Percentiles rank a stretch among this genome's conserved stretches.
Evolutionary conservation across 2,113 vertebrate species (phyloP).

Genomic region (Malaclemys terrapin): DNA sequence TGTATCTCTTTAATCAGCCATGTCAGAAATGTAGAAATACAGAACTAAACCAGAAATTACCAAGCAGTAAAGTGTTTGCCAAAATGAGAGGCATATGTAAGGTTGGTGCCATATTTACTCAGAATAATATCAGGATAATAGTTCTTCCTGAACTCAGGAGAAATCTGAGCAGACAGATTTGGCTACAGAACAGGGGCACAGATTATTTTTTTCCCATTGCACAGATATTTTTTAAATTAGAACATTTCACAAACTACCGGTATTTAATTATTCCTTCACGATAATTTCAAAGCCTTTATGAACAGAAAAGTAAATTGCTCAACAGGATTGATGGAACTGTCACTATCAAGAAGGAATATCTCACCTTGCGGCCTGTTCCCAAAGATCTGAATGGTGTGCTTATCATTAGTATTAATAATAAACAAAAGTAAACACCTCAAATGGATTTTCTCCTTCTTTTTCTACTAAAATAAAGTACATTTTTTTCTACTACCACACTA

Average conservation of each 20-base stretch:
- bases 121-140: neutral
- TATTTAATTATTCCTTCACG: neutral
- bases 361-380: neutral
- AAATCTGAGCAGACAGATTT: neutral
- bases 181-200: neutral
- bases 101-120: fast-evolving
- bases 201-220: neutral
- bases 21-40: neutral
- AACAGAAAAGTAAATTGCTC: neutral
- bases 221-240: neutral
- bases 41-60: neutral
- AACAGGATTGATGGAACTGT: neutral
- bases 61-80: neutral
- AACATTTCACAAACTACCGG: neutral
- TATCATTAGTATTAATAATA: neutral
- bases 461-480: neutral
- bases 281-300: neutral
- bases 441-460: neutral
- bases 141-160: fast-evolving
- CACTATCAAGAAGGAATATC: neutral
- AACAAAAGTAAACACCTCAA: neutral
- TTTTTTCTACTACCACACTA: neutral
- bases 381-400: neutral
- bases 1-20: neutral
- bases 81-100: neutral